These are phyloP conservation scores for Cephus sareptanus DNA, from an alignment of 2,888 invertebrate genomes.

Conservation along the genomic window DNA sequence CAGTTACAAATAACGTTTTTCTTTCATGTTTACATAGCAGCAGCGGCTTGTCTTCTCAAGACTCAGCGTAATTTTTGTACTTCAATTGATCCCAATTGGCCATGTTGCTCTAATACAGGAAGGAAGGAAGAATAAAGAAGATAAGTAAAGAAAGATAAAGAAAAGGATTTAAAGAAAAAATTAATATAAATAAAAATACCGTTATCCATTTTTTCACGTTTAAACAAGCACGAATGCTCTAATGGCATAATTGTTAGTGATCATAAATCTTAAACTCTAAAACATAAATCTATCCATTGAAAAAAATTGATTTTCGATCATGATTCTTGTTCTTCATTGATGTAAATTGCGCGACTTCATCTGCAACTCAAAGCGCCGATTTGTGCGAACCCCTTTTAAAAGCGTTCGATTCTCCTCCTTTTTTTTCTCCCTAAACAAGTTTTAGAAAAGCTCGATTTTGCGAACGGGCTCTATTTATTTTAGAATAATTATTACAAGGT, in stretches of 20 bases:
- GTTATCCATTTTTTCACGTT: background rate
- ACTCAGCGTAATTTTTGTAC: background rate
- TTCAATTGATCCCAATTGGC: background rate
- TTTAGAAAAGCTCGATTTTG: background rate
- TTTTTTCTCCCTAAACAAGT: constrained; percentile 48
- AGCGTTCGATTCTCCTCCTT: constrained; percentile 66
- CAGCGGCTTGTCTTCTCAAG: background rate
- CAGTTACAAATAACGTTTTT: background rate
- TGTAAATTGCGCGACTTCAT: constrained; percentile 73
- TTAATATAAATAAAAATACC: background rate
- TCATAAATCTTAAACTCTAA: background rate
- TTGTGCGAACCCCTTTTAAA: constrained; percentile 77
- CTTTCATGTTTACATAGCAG: background rate
- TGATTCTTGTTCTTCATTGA: background rate
- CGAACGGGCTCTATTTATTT: background rate
- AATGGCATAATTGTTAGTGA: background rate
- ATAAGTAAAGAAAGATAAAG: too few species aligned
- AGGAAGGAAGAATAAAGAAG: background rate
- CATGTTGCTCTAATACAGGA: background rate
- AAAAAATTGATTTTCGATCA: background rate
- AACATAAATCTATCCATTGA: background rate
- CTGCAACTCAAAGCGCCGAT: constrained; percentile 78
- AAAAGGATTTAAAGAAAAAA: background rate
- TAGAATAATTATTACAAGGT: background rate
- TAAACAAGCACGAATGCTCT: background rate